Evolutionary conservation across 2,888 invertebrate genomes (phyloP).

Genomic region (Lasioglossum vierecki): DNA sequence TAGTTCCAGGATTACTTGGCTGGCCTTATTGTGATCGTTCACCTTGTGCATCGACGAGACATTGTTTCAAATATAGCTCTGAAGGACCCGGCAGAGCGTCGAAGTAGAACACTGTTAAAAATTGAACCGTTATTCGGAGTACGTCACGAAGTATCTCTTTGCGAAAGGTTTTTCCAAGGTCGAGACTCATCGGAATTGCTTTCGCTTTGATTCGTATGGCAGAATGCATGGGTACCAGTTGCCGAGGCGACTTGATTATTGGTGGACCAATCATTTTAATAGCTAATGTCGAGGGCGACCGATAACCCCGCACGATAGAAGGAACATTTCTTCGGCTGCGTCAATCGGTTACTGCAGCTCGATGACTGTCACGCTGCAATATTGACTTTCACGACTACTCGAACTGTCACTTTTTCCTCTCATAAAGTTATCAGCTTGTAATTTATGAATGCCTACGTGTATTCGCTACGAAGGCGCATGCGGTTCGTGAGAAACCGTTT

Average conservation of each 20-base stretch:
- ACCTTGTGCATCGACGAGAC: background rate
- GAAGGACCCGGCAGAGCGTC: background rate
- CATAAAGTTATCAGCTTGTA: no score
- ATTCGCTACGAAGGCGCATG: background rate
- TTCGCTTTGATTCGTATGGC: slow-evolving; percentile 50
- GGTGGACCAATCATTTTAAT: slow-evolving; percentile 72
- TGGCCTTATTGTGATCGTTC: no score
- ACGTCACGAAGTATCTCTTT: background rate
- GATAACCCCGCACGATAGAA: slow-evolving; percentile 73
- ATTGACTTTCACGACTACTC: slow-evolving; percentile 20
- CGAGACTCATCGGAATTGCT: slow-evolving; percentile 15
- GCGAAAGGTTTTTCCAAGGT: background rate
- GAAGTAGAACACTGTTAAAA: background rate
- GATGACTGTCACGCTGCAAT: slow-evolving; percentile 28
- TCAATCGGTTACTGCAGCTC: slow-evolving; percentile 37
- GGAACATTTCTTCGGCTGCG: slow-evolving; percentile 56
- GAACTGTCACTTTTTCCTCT: slow-evolving; percentile 11
- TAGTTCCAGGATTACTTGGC: background rate
- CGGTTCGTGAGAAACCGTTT: background rate
- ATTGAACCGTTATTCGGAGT: background rate
- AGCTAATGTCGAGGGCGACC: slow-evolving; percentile 75
- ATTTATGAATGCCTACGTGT: background rate
- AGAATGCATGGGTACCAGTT: slow-evolving; percentile 55
- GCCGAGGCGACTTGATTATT: slow-evolving; percentile 70
- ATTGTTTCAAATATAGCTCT: background rate